A percentile compares a stretch with the other conserved stretches of the same genome.
Conservation (phyloP, 2,797 vertebrate genomes). For the Rhadinocentrus ornatus region DNA sequence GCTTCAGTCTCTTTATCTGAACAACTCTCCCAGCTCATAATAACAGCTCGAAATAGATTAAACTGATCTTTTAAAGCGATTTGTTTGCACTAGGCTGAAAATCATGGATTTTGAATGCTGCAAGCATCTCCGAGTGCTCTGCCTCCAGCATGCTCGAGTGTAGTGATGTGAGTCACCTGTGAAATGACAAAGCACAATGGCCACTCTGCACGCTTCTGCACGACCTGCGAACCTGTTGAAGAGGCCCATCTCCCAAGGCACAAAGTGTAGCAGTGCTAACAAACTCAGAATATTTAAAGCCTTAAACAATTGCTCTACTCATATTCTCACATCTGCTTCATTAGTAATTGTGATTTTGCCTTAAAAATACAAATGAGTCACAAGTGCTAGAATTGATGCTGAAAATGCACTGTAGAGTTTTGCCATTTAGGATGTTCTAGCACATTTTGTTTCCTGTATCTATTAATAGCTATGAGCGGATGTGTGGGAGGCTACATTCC, state of each 20-base stretch:
- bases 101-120: conserved; percentile 86
- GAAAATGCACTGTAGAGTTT: conserved; percentile 40
- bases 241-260: conserved; percentile 83
- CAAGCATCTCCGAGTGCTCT: conserved; percentile 84
- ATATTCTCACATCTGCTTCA: conserved; percentile 42
- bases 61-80: conserved; percentile 89
- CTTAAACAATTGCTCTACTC: conserved; percentile 30
- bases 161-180: conserved; percentile 87
- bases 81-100: conserved; percentile 86
- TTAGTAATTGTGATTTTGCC: conserved; percentile 30
- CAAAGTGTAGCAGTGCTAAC: conserved; percentile 77
- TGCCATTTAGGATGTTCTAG: conserved; percentile 48
- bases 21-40: conserved; percentile 85
- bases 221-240: conserved; percentile 84
- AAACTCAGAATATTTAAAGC: conserved; percentile 78
- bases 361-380: conserved; percentile 42
- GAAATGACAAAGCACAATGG: conserved; percentile 87
- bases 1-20: conserved; percentile 87
- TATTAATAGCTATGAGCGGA: conserved; percentile 70
- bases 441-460: conserved; percentile 43
- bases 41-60: conserved; percentile 89
- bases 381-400: conserved; percentile 31
- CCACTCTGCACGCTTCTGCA: conserved; percentile 81
- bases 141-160: conserved; percentile 83
- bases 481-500: conserved; percentile 72